Evolutionary conservation across 2,797 vertebrate genomes (phyloP), one percentile per base, ranked within the genome.

Genomic region (Oreochromis mossambicus): DNA sequence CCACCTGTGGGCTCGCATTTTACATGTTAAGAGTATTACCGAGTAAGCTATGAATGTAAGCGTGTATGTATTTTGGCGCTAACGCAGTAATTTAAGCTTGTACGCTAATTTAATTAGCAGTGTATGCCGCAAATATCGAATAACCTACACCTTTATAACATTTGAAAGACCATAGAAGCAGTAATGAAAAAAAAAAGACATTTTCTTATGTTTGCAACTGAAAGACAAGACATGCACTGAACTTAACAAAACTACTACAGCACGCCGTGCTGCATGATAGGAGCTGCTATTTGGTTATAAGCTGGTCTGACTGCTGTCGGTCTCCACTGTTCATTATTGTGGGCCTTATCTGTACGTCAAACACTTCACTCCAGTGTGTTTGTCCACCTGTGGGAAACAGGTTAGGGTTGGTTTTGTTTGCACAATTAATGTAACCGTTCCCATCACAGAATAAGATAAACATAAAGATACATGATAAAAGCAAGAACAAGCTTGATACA

Each of bases 1-100:
- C 38, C 90, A 93, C 90, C 88, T 94, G 92, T 92, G 86, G 83
- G 89, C 46, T 82, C n/a, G 13, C 26, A 11, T 3, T 63, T 63
- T 1, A 46, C 51, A 1, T 52, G 6, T 24, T 34, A 58, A 32
- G 29, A 12, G 10, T 34, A 68, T 48, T 48, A 48, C 24, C 15
- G 24, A 48, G 41, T 73, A 73, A 48, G 8, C 14, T 48, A 7
- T 38, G 36, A 21, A 63, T 2, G 21, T n/a, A 66, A n/a, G 19
- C 17, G 6, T 38, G 4, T 66, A 5, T 66, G 1, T 41, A 38
- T 13, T 38, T 41, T 14, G 36, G 12, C n/a, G 36, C 63, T 21
- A 38, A 15, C 9, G 2, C 66, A 29, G 41, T 46, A 46, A 26
- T 7, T 70, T 70, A 46, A 70, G 66, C 21, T 43, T 70, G 21